These are phyloP conservation scores for Tachuris rubrigastra DNA, from an alignment of 2,113 vertebrate genomes.

Conservation along the genomic window DNA sequence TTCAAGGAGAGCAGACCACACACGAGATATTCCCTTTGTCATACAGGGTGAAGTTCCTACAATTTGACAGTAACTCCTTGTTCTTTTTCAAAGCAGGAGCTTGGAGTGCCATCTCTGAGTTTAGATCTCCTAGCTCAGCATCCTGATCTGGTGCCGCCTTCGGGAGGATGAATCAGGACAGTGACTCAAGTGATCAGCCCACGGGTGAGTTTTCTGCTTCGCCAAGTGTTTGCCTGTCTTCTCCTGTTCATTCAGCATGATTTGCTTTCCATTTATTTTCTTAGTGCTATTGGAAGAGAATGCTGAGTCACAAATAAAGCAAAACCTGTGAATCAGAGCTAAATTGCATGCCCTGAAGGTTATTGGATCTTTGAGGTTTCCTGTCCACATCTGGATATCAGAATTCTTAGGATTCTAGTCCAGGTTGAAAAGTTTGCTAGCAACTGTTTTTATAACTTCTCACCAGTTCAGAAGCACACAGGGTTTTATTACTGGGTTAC, in stretches of 20 bases:
- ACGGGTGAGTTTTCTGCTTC: slow-evolving; percentile 28
- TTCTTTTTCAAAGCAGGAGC: background rate
- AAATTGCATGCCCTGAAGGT: background rate
- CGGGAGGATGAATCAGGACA: slow-evolving; percentile 39
- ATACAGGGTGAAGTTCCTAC: background rate
- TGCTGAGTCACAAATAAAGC: background rate
- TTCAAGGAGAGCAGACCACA: background rate
- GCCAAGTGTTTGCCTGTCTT: background rate
- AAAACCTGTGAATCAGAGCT: background rate
- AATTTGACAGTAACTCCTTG: background rate
- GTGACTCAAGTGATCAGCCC: background rate
- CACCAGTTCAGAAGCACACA: background rate
- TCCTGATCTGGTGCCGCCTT: background rate
- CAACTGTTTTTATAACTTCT: background rate
- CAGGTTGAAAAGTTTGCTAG: background rate
- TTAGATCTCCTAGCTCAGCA: background rate
- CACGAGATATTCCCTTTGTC: background rate
- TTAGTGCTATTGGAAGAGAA: background rate
- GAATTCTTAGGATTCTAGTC: background rate
- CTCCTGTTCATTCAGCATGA: background rate
- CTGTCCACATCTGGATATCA: background rate
- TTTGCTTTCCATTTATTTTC: background rate
- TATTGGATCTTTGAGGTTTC: background rate
- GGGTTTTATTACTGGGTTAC: background rate
- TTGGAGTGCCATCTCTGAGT: background rate